These are phyloP conservation scores for Ophioninae sp. DNA, from an alignment of 2,888 invertebrate genomes.

Conservation along the genomic window DNA sequence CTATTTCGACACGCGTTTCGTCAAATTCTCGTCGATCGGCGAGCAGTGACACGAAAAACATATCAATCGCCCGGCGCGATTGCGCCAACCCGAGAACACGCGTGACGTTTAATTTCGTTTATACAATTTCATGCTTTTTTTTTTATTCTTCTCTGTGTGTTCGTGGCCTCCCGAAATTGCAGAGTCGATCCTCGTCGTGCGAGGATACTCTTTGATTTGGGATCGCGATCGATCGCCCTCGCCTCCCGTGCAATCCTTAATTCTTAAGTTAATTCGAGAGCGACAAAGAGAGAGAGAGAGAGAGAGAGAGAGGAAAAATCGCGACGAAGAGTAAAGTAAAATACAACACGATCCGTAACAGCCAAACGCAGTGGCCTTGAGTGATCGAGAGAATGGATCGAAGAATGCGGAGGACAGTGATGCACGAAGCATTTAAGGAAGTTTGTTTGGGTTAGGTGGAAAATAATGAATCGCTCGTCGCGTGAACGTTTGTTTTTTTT, in stretches of 20 bases:
- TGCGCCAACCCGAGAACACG: constrained; percentile 34
- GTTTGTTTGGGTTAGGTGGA: not conserved
- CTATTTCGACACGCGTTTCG: not conserved
- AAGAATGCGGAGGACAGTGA: constrained; percentile 14
- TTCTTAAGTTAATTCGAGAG: constrained; percentile 57
- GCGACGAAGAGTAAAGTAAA: constrained; percentile 41
- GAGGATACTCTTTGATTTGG: constrained; percentile 49
- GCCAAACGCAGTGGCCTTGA: constrained; percentile 50
- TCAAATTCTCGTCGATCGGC: constrained; percentile 13
- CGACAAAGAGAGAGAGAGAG: constrained; percentile 36
- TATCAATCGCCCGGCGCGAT: constrained; percentile 54
- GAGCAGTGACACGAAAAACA: constrained; percentile 40
- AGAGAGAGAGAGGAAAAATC: constrained; percentile 46
- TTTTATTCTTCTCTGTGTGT: constrained; percentile 25
- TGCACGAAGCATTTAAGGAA: not conserved
- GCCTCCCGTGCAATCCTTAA: constrained; percentile 62
- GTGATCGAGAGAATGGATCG: constrained; percentile 37
- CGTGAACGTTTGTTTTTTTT: constrained; percentile 48
- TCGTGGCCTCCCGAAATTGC: constrained; percentile 36
- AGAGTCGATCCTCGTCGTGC: constrained; percentile 37
- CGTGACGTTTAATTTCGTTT: constrained; percentile 21
- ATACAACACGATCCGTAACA: constrained; percentile 43
- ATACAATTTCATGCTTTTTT: constrained; percentile 25
- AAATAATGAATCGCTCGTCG: constrained; percentile 50
- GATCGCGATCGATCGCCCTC: constrained; percentile 46